phyloP scores from a whole-genome alignment of 2,113 vertebrate genomes.

The Crypturellus undulatus region DNA sequence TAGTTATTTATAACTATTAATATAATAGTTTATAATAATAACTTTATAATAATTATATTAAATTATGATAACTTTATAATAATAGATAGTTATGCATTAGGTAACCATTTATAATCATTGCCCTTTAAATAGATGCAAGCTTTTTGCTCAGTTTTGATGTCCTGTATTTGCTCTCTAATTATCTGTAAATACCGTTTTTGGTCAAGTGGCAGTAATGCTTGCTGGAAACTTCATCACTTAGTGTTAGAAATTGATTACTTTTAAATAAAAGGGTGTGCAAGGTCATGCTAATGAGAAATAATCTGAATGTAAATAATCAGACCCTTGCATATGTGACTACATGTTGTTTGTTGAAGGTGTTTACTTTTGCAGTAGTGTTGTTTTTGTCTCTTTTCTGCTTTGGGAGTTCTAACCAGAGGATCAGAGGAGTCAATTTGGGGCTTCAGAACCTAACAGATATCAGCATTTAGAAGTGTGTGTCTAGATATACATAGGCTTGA shows the following conservation, averaged over 20 bases:
- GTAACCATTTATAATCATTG: too few species aligned
- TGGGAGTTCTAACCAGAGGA: background rate
- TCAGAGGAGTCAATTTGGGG: background rate
- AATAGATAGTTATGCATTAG: too few species aligned
- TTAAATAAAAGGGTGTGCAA: slow-evolving; percentile 9
- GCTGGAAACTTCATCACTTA: background rate
- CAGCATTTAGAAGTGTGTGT: background rate
- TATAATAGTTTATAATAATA: too few species aligned
- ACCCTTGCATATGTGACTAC: background rate
- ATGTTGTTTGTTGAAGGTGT: background rate
- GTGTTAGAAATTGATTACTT: background rate
- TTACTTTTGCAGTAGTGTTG: background rate
- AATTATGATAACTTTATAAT: background rate
- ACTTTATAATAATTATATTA: too few species aligned
- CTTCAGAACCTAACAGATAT: background rate
- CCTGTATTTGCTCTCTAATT: background rate
- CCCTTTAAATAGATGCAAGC: too few species aligned
- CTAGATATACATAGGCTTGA: background rate
- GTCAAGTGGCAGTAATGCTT: background rate
- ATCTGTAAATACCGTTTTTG: background rate
- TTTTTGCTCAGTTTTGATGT: background rate
- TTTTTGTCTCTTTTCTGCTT: background rate
- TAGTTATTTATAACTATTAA: too few species aligned
- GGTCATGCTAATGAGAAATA: slow-evolving; percentile 30
- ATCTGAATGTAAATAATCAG: background rate